These are phyloP conservation scores for Nebria salina DNA, from an alignment of 2,888 invertebrate species.

Conservation along the genomic window DNA sequence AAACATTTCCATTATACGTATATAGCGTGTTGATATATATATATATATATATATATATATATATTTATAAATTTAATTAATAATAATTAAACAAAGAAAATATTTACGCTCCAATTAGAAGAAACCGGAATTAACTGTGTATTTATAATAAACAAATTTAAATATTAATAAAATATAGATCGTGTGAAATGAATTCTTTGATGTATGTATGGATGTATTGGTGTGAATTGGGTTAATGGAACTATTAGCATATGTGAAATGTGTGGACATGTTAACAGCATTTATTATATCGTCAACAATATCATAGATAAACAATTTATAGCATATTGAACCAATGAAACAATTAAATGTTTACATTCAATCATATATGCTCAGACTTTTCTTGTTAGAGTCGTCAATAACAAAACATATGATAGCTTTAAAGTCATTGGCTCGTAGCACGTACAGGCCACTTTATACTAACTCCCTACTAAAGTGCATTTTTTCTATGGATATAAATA, in stretches of 20 bases:
- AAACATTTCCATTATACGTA: too few relatives aligned
- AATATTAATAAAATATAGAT: conserved; percentile 5
- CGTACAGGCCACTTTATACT: too few relatives aligned
- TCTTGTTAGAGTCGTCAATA: neutral
- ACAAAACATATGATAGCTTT: neutral
- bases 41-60: too few relatives aligned
- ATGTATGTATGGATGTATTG: neutral
- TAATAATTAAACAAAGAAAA: neutral
- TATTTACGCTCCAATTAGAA: neutral
- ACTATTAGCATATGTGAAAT: conserved; percentile 14
- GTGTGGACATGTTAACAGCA: neutral
- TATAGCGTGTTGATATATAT: too few relatives aligned
- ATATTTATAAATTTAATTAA: neutral
- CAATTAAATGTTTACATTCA: neutral
- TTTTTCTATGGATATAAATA: too few relatives aligned
- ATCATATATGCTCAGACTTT: neutral
- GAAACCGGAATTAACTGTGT: neutral
- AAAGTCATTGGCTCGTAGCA: neutral
- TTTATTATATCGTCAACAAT: neutral
- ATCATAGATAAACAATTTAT: neutral
- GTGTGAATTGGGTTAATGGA: conserved; percentile 15
- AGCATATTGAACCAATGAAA: neutral
- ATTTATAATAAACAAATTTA: neutral
- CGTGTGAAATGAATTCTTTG: neutral
- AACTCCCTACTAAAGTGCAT: too few relatives aligned